Base-by-base conservation (phyloP, 2,797 vertebrate species). In the Champsocephalus esox region DNA sequence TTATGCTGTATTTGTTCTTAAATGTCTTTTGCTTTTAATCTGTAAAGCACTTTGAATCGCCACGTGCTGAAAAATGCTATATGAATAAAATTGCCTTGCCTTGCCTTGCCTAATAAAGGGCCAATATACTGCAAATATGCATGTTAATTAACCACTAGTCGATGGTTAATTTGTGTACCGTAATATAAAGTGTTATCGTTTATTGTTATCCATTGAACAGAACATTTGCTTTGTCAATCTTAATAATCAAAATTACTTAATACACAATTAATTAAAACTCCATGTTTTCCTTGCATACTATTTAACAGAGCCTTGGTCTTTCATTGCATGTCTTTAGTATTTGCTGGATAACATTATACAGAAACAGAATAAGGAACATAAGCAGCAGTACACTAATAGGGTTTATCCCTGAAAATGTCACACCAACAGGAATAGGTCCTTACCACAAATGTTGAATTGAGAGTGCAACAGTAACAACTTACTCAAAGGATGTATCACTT, bases 401-500 rank as follows among this genome's bases (percentile, higher is more conserved):
- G 14, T 34, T 38, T 38, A 38, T 6, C 34, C 34, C 34, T 38
- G 34, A 38, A 38, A 38, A 9, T 38, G 34, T 38, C 34, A 12
- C 45, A 8, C 19, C 19, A 10, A 49, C 3, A 10, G 46, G 24
- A 62, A 57, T 38, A 38, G 34, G 6, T 38, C 6, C 6, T 38
- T 38, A 38, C 34, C 34, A n/a, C 3, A 51, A 38, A 16, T 24
- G 5, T 59, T 16, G 11, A 24, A 24, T 71, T 65, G 21, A 63
- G 50, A 63, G 43, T 38, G 28, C n/a, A 41, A 54, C 21, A 54
- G 32, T 55, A 21, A 34, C n/a, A 38, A 45, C 19, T 19, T 13
- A 13, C 28, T 59, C 12, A 66, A 19, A 49, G 12, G 49, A 77
- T 66, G 19, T 55, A 38, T 17, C 41, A 60, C 48, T 55, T 32